These are phyloP conservation scores for Zaprionus africanus DNA, from an alignment of 1,140 invertebrate genomes.

Conservation along the genomic window DNA sequence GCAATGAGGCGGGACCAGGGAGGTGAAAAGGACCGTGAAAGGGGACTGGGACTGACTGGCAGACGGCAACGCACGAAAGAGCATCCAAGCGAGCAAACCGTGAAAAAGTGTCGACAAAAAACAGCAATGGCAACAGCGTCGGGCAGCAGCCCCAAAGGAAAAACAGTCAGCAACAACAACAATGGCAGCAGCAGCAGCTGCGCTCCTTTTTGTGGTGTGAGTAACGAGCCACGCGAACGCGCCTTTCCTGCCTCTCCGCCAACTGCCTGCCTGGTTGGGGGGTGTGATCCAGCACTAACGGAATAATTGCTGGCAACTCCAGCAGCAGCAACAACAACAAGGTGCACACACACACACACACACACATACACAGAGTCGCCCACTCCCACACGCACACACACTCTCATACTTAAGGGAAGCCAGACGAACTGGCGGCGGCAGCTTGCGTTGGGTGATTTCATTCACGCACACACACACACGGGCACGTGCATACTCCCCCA, in stretches of 20 bases:
- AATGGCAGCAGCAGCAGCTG: conserved; percentile 60
- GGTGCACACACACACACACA: conserved; percentile 26
- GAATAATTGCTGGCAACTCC: conserved; percentile 82
- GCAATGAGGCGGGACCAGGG: conserved; percentile 9
- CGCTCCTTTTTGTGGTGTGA: conserved; percentile 66
- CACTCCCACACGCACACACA: conserved; percentile 29
- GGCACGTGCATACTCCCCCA: conserved; percentile 9
- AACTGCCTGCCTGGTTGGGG: conserved; percentile 22
- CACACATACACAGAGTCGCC: conserved; percentile 21
- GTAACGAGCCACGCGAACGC: conserved; percentile 79
- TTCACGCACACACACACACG: conserved; percentile 47
- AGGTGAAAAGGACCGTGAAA: neutral
- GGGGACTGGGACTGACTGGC: conserved; percentile 13
- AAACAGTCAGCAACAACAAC: conserved; percentile 29
- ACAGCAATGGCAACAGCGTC: conserved; percentile 54
- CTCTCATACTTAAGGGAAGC: conserved; percentile 51
- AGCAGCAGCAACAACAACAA: conserved; percentile 44
- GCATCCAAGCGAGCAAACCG: conserved; percentile 80
- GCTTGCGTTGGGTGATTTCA: conserved; percentile 74
- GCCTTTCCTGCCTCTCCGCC: conserved; percentile 55
- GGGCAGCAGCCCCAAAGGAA: conserved; percentile 54
- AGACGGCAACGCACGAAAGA: conserved; percentile 78
- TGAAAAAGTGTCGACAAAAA: conserved; percentile 82
- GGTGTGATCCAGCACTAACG: conserved; percentile 74
- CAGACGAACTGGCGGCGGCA: conserved; percentile 75